Percentiles rank a stretch among this genome's conserved stretches.
Evolutionary conservation across 1,140 invertebrate genomes (phyloP).

Genomic region (Meloidogyne exigua): DNA sequence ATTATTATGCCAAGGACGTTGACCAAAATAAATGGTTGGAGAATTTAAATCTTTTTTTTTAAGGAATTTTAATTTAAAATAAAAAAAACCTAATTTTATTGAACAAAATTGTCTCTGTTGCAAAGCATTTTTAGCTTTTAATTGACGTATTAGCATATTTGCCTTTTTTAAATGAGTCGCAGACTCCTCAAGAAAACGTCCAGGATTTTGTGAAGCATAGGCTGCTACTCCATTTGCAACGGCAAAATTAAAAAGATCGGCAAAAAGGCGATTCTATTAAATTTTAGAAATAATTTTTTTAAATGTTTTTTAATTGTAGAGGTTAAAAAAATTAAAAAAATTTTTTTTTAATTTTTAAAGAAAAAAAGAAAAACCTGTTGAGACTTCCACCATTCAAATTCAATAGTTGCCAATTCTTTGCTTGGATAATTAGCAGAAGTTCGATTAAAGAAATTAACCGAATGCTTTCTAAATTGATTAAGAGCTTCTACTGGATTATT

Average conservation of each 20-base stretch:
- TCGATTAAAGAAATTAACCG: slow-evolving; percentile 42
- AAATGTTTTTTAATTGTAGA: too few relatives aligned
- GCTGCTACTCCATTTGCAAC: slow-evolving; percentile 46
- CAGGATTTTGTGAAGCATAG: slow-evolving; percentile 50
- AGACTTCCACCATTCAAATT: slow-evolving; percentile 44
- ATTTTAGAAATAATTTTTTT: slow-evolving; percentile 27
- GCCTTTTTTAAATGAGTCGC: slow-evolving; percentile 34
- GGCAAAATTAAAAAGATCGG: slow-evolving; percentile 43
- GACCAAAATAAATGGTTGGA: slow-evolving; percentile 40
- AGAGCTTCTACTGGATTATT: slow-evolving; percentile 40
- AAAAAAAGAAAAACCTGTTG: slow-evolving; percentile 36
- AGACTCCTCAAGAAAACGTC: slow-evolving; percentile 43
- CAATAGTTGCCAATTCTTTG: slow-evolving; percentile 40
- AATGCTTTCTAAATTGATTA: slow-evolving; percentile 41
- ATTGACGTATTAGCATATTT: slow-evolving; percentile 29
- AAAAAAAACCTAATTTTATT: slow-evolving; percentile 6
- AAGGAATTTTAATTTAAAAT: not conserved
- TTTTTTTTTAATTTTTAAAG: not conserved
- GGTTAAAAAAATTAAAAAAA: not conserved
- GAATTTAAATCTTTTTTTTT: slow-evolving; percentile 18
- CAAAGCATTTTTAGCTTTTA: slow-evolving; percentile 8
- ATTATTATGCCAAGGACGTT: slow-evolving; percentile 37
- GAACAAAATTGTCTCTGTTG: not conserved
- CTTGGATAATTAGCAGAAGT: slow-evolving; percentile 33
- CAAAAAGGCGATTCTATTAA: slow-evolving; percentile 49